Conservation (phyloP, 2,113 vertebrate species). For the Redunca redunca region DNA sequence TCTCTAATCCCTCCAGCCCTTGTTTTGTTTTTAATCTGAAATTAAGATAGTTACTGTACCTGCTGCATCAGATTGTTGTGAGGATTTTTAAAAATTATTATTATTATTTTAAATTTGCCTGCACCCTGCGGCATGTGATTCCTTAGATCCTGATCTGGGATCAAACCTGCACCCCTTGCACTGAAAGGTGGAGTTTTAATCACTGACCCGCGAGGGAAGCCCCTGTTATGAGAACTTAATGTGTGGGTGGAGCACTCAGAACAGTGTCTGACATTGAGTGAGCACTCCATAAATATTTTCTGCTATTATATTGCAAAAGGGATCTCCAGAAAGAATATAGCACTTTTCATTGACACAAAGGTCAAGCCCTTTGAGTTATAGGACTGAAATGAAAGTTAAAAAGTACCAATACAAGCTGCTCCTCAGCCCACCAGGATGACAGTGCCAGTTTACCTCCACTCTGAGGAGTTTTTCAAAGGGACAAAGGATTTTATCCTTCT, state of each 20-base stretch:
- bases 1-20: neutral
- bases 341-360: neutral
- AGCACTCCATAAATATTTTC: neutral
- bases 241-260: neutral
- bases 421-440: neutral
- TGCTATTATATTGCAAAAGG: neutral
- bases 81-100: neutral
- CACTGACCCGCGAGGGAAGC: neutral
- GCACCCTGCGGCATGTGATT: neutral
- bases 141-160: neutral
- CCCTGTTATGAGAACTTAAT: neutral
- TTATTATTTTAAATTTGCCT: neutral
- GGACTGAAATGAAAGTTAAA: neutral
- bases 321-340: neutral
- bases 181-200: neutral
- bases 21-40: neutral
- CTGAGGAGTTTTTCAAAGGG: neutral
- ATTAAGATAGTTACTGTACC: neutral
- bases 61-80: neutral
- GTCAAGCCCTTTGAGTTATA: neutral
- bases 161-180: neutral
- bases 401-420: neutral
- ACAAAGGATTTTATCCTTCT: neutral
- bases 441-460: neutral
- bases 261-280: neutral